phyloP scores from a whole-genome alignment of 2,113 vertebrate species.

The Pardalotus punctatus region DNA sequence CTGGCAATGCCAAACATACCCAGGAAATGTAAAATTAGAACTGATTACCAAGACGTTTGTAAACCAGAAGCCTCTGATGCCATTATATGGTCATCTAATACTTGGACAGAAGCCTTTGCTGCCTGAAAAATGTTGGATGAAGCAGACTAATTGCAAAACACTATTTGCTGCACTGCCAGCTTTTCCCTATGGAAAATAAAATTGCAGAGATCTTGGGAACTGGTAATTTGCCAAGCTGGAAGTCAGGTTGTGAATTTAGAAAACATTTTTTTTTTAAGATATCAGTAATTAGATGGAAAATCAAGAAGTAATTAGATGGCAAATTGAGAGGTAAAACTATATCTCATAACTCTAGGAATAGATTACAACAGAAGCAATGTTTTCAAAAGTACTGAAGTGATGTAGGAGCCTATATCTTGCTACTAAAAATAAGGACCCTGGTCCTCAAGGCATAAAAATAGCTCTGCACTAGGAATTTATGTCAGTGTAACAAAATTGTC shows the following conservation, averaged over 20 bases:
- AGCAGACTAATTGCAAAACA: slow-evolving; percentile 55
- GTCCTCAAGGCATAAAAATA: background rate
- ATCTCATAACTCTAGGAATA: background rate
- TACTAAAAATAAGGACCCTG: background rate
- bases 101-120: slow-evolving; percentile 57
- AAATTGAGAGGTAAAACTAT: background rate
- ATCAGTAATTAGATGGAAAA: background rate
- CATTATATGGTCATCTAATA: slow-evolving; percentile 38
- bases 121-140: slow-evolving; percentile 44
- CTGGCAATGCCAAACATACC: slow-evolving; percentile 1
- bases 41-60: slow-evolving; percentile 38
- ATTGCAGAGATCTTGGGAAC: slow-evolving; percentile 35
- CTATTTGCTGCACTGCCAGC: slow-evolving; percentile 36
- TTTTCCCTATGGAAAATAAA: slow-evolving; percentile 52
- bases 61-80: slow-evolving; percentile 50
- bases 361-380: background rate
- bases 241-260: background rate
- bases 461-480: background rate
- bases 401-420: background rate
- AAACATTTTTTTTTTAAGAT: background rate
- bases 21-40: slow-evolving; percentile 67
- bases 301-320: background rate
- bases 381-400: background rate
- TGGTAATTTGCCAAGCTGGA: slow-evolving; percentile 11
- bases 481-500: background rate